Evolutionary conservation across 37 sponge, comb jelly and placozoan genomes (phyloP).

Genomic region (Cliona cf. orientalis): DNA sequence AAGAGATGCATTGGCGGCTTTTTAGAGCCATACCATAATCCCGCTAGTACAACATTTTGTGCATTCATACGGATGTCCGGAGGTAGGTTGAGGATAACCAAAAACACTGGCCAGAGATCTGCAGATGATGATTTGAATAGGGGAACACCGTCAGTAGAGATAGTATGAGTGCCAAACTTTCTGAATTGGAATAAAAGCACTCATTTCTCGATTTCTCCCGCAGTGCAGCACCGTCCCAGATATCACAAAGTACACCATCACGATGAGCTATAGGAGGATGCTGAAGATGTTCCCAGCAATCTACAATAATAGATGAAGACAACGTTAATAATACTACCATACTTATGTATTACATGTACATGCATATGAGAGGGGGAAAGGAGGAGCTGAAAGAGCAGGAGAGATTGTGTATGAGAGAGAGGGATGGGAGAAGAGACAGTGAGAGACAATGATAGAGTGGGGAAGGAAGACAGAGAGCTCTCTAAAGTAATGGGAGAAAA

Average conservation of each 20-base stretch:
- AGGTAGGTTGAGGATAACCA: too few species aligned
- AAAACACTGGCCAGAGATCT: too few species aligned
- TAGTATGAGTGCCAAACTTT: neutral
- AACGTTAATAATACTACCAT: too few species aligned
- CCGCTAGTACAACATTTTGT: too few species aligned
- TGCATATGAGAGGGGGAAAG: too few species aligned
- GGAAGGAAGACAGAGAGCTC: too few species aligned
- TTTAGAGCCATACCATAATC: too few species aligned
- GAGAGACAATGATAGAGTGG: neutral
- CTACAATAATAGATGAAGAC: too few species aligned
- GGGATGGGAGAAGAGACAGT: too few species aligned
- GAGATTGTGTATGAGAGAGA: too few species aligned
- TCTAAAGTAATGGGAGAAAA: neutral
- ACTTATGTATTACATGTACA: neutral
- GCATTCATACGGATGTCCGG: neutral
- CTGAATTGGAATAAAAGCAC: neutral
- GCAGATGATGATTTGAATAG: neutral
- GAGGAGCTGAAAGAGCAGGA: too few species aligned
- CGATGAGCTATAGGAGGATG: neutral
- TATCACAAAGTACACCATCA: neutral
- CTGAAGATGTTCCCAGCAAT: neutral
- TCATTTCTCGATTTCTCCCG: neutral
- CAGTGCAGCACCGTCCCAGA: neutral
- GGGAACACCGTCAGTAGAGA: neutral
- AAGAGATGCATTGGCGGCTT: neutral